Conservation (phyloP, 2,797 vertebrate genomes). For the Leptodactylus fallax region DNA sequence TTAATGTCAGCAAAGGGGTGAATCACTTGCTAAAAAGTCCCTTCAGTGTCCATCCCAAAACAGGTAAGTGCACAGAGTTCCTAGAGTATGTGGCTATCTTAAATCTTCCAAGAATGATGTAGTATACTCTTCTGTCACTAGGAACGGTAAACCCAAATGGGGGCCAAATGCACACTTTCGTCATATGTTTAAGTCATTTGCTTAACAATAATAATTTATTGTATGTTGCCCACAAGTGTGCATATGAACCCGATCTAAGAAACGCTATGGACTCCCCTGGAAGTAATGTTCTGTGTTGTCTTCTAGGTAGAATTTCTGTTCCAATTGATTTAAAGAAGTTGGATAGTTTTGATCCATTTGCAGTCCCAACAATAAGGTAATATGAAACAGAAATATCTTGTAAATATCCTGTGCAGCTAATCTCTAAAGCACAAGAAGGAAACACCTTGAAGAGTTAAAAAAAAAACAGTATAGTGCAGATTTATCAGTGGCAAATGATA, state of each 20-base stretch:
- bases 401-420: no score
- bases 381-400: no score
- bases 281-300: slow-evolving; percentile 8
- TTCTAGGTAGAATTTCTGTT: slow-evolving; percentile 89
- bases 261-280: no score
- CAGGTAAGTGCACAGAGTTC: slow-evolving; percentile 76
- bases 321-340: slow-evolving; percentile 88
- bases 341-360: slow-evolving; percentile 89
- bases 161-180: no score
- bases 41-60: slow-evolving; percentile 97
- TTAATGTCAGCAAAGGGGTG: slow-evolving; percentile 95
- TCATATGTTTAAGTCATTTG: no score
- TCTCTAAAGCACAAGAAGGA: background rate
- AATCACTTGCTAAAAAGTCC: slow-evolving; percentile 96
- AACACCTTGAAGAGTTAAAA: background rate
- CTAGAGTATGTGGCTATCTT: background rate
- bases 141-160: no score
- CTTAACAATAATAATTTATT: no score
- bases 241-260: no score
- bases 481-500: no score
- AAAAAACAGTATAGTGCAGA: background rate
- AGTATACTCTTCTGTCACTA: no score
- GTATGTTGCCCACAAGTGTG: no score
- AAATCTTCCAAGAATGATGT: no score
- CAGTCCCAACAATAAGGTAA: slow-evolving; percentile 92